Conservation (phyloP, 1,140 invertebrate species). For the Drosophila chauvacae region DNA sequence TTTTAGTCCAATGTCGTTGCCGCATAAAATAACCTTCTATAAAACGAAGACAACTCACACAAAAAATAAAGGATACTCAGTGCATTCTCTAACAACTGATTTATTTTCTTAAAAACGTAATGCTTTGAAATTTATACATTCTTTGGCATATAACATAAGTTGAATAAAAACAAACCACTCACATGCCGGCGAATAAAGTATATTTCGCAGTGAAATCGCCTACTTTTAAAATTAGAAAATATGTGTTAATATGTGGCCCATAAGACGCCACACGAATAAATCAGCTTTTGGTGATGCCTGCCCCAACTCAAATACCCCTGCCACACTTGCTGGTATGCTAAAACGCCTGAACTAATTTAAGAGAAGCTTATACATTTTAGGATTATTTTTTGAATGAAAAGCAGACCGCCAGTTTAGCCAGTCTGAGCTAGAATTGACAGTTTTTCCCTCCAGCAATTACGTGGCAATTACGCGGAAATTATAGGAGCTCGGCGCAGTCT, state of each 20-base stretch:
- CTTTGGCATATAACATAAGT: too few relatives aligned
- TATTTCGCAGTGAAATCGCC: neutral
- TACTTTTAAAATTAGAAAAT: neutral
- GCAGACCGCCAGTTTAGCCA: neutral
- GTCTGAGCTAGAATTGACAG: slow-evolving; percentile 16
- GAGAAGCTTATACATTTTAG: too few relatives aligned
- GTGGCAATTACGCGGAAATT: slow-evolving; percentile 44
- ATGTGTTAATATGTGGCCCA: neutral
- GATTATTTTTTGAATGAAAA: neutral
- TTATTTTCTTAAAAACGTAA: neutral
- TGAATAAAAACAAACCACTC: neutral
- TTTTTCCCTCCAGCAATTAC: slow-evolving; percentile 35
- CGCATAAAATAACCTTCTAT: too few relatives aligned
- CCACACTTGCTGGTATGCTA: too few relatives aligned
- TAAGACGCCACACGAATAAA: neutral
- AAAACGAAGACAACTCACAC: too few relatives aligned
- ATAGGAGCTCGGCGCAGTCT: slow-evolving; percentile 12
- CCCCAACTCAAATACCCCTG: too few relatives aligned
- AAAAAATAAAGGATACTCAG: neutral
- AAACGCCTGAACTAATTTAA: neutral
- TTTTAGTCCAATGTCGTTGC: too few relatives aligned
- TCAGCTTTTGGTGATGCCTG: neutral
- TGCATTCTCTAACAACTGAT: too few relatives aligned
- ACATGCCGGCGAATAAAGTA: neutral
- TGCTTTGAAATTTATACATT: neutral